phyloP scores from a whole-genome alignment of 2,113 vertebrate genomes.

The Oreochromis niloticus region DNA sequence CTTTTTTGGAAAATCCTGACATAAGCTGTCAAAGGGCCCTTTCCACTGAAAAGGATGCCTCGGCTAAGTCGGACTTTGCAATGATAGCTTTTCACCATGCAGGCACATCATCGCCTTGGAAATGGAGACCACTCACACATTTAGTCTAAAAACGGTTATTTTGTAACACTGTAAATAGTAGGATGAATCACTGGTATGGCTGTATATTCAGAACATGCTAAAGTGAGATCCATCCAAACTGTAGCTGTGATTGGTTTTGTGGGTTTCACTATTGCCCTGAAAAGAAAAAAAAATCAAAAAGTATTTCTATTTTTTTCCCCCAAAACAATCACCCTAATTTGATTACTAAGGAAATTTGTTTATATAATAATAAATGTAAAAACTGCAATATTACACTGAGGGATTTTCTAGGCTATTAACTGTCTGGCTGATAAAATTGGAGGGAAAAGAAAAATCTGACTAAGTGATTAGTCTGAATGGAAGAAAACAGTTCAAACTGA shows the following conservation, averaged over 20 bases:
- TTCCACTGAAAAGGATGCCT: neutral
- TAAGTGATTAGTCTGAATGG: neutral
- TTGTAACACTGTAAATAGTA: neutral
- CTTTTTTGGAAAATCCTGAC: neutral
- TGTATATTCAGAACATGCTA: neutral
- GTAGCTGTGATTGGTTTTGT: neutral
- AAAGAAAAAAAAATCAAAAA: neutral
- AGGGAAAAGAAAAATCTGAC: neutral
- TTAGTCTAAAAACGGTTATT: neutral
- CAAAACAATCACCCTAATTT: neutral
- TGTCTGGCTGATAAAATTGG: neutral
- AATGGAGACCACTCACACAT: neutral
- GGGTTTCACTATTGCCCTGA: neutral
- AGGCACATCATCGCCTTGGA: neutral
- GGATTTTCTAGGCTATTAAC: neutral
- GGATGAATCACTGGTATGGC: neutral
- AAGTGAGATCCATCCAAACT: neutral
- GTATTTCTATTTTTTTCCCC: neutral
- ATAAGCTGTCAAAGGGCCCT: neutral
- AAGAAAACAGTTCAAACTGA: neutral
- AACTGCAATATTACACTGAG: neutral
- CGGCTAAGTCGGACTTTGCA: neutral
- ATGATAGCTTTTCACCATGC: neutral
- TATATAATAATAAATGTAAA: neutral
- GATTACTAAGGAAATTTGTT: neutral